phyloP scores from a whole-genome alignment of 2,797 vertebrate species.

The Phataginus tricuspis region DNA sequence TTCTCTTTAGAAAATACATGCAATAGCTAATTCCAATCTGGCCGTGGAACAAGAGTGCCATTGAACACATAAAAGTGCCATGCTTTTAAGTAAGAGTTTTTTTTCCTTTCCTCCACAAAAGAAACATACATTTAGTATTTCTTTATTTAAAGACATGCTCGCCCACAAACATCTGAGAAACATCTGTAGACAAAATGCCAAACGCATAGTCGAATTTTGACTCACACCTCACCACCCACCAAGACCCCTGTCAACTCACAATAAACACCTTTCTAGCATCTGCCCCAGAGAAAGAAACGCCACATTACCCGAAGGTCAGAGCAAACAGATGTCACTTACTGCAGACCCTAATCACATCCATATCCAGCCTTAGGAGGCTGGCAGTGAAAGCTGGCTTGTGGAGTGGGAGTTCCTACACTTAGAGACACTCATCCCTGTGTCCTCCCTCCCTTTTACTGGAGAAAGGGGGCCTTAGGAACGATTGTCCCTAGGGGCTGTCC shows the following conservation, averaged over 20 bases:
- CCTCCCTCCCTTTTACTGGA: not conserved
- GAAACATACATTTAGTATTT: slow-evolving; percentile 77
- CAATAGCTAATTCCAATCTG: slow-evolving; percentile 45
- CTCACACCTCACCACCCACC: slow-evolving; percentile 84
- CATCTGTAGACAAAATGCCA: slow-evolving; percentile 83
- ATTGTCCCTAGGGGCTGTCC: not conserved
- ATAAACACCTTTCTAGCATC: slow-evolving; percentile 84
- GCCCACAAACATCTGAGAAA: slow-evolving; percentile 84
- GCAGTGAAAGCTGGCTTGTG: slow-evolving; percentile 58
- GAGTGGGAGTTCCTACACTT: slow-evolving; percentile 7
- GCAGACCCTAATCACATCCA: slow-evolving; percentile 81
- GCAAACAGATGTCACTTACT: slow-evolving; percentile 83
- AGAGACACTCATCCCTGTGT: not conserved
- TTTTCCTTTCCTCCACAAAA: slow-evolving; percentile 67
- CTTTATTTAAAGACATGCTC: slow-evolving; percentile 80
- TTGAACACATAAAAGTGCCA: slow-evolving; percentile 45
- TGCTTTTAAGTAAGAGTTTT: slow-evolving; percentile 55
- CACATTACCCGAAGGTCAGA: slow-evolving; percentile 82
- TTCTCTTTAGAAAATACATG: slow-evolving; percentile 58
- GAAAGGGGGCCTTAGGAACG: not conserved
- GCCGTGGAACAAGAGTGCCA: slow-evolving; percentile 17
- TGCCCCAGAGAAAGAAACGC: slow-evolving; percentile 81
- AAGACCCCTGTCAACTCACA: slow-evolving; percentile 84
- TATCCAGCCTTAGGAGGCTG: slow-evolving; percentile 71
- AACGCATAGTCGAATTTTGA: slow-evolving; percentile 82